Base-by-base conservation (phyloP, 1,140 invertebrate genomes). In the Micrasema minimum region DNA sequence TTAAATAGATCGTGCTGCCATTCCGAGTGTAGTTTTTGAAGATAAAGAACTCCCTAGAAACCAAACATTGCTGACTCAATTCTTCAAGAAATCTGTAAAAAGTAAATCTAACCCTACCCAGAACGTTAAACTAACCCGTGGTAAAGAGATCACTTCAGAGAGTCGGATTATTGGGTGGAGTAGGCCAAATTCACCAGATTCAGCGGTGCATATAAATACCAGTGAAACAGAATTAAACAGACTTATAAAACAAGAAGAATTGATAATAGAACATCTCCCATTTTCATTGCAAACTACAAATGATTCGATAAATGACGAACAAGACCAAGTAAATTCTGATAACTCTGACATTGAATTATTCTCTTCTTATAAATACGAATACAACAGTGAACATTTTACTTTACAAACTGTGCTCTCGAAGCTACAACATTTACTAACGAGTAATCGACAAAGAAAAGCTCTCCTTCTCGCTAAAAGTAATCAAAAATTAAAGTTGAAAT, bases 11-110 rank as follows among this genome's bases (percentile, higher is more conserved):
- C 23, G 12, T 53, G 50, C 23, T 18, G 6, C n/a, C n/a, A 53
- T n/a, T 53, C 50, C 14, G 0, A 9, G 5, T 35, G 50, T 22
- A 31, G 23, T 14, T 12, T n/a, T 53, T 11, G 23, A 35, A 45
- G 66, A 68, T 14, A 51, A 46, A 43, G 6, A 31, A 35, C 22
- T 68, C 23, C 50, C 66, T 45, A 26, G 59, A 59, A 51, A 51
- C n/a, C 66, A 68, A 68, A 68, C 51, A 6, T 57, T 57, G 18
- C 31, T 66, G 9, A 66, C 65, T 12, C 23, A 55, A 2, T 66
- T 66, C 14, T 66, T 66, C 62, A 48, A 59, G 18, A 37, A 22
- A 22, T 5, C 41, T 45, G 41, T 31, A 4, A 31, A 31, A 20
- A 22, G 16, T 20, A 48, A 48, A 48, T 20, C 16, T n/a, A 48